Percentiles rank a stretch among this genome's conserved stretches.
Evolutionary conservation across 2,113 vertebrate species (phyloP).

Genomic region (Anarrhichthys ocellatus): DNA sequence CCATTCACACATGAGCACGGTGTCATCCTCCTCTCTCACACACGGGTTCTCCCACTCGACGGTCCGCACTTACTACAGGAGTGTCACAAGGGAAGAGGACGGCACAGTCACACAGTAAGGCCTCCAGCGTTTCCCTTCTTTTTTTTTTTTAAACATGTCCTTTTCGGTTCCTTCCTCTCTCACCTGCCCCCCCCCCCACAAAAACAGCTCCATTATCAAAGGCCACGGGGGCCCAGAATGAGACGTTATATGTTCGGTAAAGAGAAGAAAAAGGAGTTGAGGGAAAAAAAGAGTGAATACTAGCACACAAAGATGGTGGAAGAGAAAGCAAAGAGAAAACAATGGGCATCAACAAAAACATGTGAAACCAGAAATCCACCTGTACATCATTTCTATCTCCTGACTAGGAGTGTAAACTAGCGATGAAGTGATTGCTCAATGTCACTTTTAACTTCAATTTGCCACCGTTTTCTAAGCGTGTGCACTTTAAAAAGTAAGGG

Average conservation of each 20-base stretch:
- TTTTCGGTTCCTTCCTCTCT: neutral
- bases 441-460: neutral
- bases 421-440: neutral
- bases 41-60: conserved; percentile 41
- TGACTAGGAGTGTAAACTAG: neutral
- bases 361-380: neutral
- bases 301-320: neutral
- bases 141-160: conserved; percentile 13
- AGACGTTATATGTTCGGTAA: neutral
- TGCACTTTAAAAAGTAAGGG: neutral
- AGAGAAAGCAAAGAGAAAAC: neutral
- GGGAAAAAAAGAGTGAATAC: neutral
- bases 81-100: conserved; percentile 9
- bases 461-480: neutral
- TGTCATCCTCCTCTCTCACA: conserved; percentile 30
- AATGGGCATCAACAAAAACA: neutral
- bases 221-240: conserved; percentile 31
- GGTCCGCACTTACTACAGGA: conserved; percentile 21
- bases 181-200: neutral
- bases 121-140: conserved; percentile 20
- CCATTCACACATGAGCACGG: conserved; percentile 45
- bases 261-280: neutral
- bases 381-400: neutral
- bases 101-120: neutral
- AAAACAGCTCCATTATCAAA: conserved; percentile 56